phyloP scores from a whole-genome alignment of 2,113 vertebrate species.

The Actinemys pallida region DNA sequence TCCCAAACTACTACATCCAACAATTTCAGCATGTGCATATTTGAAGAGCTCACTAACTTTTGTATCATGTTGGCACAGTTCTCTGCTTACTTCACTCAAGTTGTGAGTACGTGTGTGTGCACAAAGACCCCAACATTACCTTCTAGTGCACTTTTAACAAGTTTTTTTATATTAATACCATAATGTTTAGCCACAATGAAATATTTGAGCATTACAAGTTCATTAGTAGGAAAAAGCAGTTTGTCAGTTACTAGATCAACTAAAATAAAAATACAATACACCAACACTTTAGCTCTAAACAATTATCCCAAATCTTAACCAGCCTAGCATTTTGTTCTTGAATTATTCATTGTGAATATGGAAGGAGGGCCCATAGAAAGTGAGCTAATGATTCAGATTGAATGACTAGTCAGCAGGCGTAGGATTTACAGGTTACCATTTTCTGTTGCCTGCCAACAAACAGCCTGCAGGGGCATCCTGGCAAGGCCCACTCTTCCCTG shows the following conservation, averaged over 20 bases:
- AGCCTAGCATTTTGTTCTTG: not conserved
- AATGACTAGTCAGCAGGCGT: not conserved
- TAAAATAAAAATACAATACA: not conserved
- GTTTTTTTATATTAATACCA: not conserved
- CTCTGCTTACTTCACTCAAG: not conserved
- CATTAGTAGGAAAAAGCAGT: not conserved
- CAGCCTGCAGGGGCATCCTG: not conserved
- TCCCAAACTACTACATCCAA: not conserved
- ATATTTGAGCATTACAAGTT: not conserved
- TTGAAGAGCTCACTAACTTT: not conserved
- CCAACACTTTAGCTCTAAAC: too few relatives aligned
- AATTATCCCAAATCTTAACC: too few relatives aligned
- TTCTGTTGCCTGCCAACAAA: not conserved
- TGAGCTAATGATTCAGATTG: not conserved
- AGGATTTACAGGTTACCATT: not conserved
- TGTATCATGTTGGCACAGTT: rapidly evolving
- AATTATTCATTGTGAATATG: not conserved
- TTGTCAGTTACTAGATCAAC: not conserved
- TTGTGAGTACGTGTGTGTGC: rapidly evolving
- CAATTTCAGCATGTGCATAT: not conserved
- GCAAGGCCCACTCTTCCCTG: rapidly evolving
- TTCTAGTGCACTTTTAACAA: not conserved
- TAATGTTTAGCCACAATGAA: not conserved
- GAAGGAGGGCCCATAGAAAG: too few relatives aligned
- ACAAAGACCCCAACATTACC: rapidly evolving